A percentile compares a stretch with the other conserved stretches of the same genome.
Conservation (phyloP, 2,797 vertebrate species). For the Dromococcyx pavoninus region DNA sequence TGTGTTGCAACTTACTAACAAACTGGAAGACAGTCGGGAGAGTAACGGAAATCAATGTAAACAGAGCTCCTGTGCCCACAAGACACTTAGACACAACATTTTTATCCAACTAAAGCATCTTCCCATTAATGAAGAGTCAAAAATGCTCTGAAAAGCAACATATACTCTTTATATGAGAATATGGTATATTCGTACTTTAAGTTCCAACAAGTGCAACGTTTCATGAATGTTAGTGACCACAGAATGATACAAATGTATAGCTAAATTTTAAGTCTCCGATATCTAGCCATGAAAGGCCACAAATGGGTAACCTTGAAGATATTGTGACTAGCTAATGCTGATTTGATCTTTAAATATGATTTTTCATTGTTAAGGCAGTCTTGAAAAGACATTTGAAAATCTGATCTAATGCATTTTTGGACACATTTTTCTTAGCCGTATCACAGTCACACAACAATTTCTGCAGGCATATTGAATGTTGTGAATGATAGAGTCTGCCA, state of each 20-base stretch:
- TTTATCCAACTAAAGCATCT: not conserved
- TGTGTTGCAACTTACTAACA: not conserved
- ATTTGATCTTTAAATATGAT: slow-evolving; percentile 42
- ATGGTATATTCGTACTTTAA: not conserved
- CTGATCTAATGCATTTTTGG: slow-evolving; percentile 41
- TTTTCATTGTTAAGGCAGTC: slow-evolving; percentile 40
- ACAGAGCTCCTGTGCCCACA: not conserved
- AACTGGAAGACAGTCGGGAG: not conserved
- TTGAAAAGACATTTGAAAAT: slow-evolving; percentile 2
- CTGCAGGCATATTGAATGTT: slow-evolving; percentile 22
- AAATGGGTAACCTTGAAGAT: not conserved
- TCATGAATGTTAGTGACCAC: not conserved
- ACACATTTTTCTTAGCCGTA: slow-evolving; percentile 23
- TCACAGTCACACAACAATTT: slow-evolving; percentile 16
- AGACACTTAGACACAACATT: not conserved
- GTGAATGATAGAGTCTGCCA: slow-evolving; percentile 12
- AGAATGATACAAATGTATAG: not conserved
- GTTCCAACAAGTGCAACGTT: not conserved
- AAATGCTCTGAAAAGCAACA: not conserved
- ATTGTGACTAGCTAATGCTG: not conserved
- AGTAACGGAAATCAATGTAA: not conserved
- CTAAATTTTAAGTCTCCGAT: not conserved
- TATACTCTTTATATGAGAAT: not conserved
- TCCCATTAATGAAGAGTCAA: not conserved
- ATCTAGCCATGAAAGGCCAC: slow-evolving; percentile 4